Evolutionary conservation across 1,140 invertebrate genomes (phyloP), one percentile per base, ranked within the genome.

Genomic region (Yoshiicerus persimilis): DNA sequence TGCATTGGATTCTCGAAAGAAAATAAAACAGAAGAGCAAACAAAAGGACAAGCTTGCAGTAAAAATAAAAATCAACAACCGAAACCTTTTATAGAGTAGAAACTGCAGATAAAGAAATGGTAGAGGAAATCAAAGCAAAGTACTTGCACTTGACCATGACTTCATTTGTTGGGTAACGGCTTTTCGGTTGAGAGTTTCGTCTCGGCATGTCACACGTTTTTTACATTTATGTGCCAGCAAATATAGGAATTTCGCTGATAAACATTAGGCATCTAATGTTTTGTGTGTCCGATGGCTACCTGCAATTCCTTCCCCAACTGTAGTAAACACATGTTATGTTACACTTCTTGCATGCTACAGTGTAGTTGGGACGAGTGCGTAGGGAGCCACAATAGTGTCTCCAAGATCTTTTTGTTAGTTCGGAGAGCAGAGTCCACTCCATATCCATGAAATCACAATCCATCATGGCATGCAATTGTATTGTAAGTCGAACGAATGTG

Each of bases 131-230:
- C 32, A 80, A 80, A 80, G 75, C 75, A 34, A 80, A 80, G 23
- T 36, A 80, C 30, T 84, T 84, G 83, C 56, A 86, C 84, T 86
- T 86, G 84, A 86, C 84, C 84, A 86, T 86, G 56, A 66, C 56
- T 86, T 86, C 62, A 86, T 86, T 86, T 86, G 84, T 80, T 36
- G 32, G 13, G 56, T 86, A 86, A 86, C 84, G 84, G 84, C 20
- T 64, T 38, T 86, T 62, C 27, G 27, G 25, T 66, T 47, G 66
- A 70, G 66, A 70, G 66, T 30, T 70, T 70, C 25, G 41, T 41
- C 23, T 30, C 83, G 32, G 25, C 83, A 47, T 84, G 11, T 41
- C 41, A 47, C 83, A 27, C 36, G 83, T 16, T 47, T 47, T 84
- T 47, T 36, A 47, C 83, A 47, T 80, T 34, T 36, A 80, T n/a